phyloP scores from a whole-genome alignment of 1,140 invertebrate genomes.

The Lepidotrigona ventralis region DNA sequence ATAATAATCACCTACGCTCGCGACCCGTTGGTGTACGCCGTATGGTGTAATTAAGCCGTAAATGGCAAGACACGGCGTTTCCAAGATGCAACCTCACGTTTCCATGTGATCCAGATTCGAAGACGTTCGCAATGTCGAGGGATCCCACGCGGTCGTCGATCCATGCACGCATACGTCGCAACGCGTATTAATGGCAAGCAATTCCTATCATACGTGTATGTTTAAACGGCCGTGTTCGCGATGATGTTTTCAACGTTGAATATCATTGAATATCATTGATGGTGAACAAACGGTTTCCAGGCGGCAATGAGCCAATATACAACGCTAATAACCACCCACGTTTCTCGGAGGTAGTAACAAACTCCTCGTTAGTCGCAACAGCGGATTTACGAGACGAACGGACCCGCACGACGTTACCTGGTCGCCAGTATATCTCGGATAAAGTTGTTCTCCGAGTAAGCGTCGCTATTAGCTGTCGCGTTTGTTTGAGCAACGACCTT shows the following conservation, averaged over 20 bases:
- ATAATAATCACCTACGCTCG: not conserved
- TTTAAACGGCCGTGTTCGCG: not conserved
- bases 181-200: not conserved
- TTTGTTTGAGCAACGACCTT: not conserved
- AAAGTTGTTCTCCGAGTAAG: not conserved
- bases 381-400: conserved; percentile 37
- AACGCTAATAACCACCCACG: conserved; percentile 54
- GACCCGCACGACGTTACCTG: not conserved
- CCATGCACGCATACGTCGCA: not conserved
- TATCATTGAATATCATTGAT: conserved; percentile 18
- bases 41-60: conserved; percentile 11
- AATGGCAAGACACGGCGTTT: not conserved
- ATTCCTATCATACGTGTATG: conserved; percentile 4
- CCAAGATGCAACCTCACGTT: not conserved
- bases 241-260: conserved; percentile 4
- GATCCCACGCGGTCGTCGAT: conserved; percentile 38
- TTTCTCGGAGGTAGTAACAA: conserved; percentile 42
- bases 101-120: not conserved
- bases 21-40: not conserved
- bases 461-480: not conserved
- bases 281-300: conserved; percentile 6
- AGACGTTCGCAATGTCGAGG: not conserved
- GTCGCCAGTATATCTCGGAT: conserved; percentile 8
- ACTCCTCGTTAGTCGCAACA: conserved; percentile 20
- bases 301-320: conserved; percentile 16